Evolutionary conservation across 2,888 invertebrate species (phyloP).

Genomic region (Idaea dimidiata): DNA sequence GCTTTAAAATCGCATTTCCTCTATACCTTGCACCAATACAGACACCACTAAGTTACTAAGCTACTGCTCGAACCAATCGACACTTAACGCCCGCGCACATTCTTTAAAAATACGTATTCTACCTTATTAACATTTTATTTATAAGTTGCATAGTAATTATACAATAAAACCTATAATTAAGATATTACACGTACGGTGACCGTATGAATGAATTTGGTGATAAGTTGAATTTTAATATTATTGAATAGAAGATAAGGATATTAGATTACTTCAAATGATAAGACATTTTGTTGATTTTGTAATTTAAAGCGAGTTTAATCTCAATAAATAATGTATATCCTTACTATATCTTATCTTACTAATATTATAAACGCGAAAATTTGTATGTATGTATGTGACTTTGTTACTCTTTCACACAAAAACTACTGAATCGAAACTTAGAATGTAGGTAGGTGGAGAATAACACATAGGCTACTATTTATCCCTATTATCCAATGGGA

Average conservation of each 20-base stretch:
- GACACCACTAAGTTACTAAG: background rate
- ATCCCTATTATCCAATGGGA: too few species aligned
- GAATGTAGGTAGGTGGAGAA: too few species aligned
- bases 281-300: too few species aligned
- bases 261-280: too few species aligned
- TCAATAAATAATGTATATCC: too few species aligned
- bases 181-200: background rate
- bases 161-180: background rate
- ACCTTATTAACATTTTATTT: background rate
- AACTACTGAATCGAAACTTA: too few species aligned
- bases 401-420: too few species aligned
- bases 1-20: background rate
- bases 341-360: too few species aligned
- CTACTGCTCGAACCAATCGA: background rate
- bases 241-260: background rate
- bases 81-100: slow-evolving; percentile 1
- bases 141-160: background rate
- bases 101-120: background rate
- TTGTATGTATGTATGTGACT: too few species aligned
- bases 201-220: background rate
- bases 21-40: background rate
- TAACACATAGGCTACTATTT: too few species aligned
- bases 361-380: too few species aligned
- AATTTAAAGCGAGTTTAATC: too few species aligned
- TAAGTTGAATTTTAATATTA: background rate